A percentile compares a stretch with the other conserved stretches of the same genome.
phyloP scores from a whole-genome alignment of 2,888 invertebrate species.

The Hesperia comma region DNA sequence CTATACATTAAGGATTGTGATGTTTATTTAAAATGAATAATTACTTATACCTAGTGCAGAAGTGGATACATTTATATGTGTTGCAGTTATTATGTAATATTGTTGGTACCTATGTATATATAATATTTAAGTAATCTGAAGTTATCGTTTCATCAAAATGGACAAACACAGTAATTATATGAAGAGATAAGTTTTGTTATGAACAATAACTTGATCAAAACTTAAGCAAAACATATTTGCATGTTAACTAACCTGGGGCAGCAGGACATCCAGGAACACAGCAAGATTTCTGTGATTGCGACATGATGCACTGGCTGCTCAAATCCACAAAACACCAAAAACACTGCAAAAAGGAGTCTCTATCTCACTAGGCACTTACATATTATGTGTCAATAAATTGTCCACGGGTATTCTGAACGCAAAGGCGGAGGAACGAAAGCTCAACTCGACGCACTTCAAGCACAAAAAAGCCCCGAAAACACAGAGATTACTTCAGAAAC shows the following conservation, averaged over 20 bases:
- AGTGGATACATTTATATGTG: too few relatives aligned
- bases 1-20: too few relatives aligned
- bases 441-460: conserved; percentile 3
- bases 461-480: conserved; percentile 2
- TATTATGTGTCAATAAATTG: too few relatives aligned
- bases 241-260: conserved; percentile 2
- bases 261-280: not conserved
- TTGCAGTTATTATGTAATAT: too few relatives aligned
- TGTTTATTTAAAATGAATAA: too few relatives aligned
- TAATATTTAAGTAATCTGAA: too few relatives aligned
- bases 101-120: too few relatives aligned
- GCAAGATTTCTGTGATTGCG: not conserved
- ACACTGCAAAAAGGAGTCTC: not conserved
- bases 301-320: conserved; percentile 2
- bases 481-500: not conserved
- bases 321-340: conserved; percentile 3
- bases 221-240: not conserved
- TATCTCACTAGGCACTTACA: not conserved
- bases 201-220: too few relatives aligned
- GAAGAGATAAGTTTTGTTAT: too few relatives aligned
- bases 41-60: too few relatives aligned
- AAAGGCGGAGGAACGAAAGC: conserved; percentile 2
- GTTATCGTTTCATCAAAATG: too few relatives aligned
- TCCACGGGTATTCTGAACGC: conserved; percentile 1
- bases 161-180: too few relatives aligned